These are phyloP conservation scores for Poecilia velifera DNA, from an alignment of 2,797 vertebrate species.

Conservation along the genomic window DNA sequence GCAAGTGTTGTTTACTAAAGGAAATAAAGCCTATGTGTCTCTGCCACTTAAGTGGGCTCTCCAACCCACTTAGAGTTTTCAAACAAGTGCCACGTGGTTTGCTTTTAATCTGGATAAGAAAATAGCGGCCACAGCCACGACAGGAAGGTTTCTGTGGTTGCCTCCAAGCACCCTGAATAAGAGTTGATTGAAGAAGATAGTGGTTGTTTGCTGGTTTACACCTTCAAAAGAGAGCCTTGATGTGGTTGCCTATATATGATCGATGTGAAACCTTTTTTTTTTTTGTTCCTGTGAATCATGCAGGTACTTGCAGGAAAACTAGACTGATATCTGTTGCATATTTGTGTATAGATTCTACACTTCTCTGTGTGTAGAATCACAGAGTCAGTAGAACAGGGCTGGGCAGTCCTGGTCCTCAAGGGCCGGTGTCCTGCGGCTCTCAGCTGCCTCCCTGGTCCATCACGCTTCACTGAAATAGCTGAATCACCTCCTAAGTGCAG, in stretches of 20 bases:
- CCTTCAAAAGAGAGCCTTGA: constrained; percentile 62
- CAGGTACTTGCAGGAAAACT: constrained; percentile 18
- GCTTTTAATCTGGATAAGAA: constrained; percentile 63
- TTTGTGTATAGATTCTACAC: constrained; percentile 30
- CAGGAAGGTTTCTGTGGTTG: constrained; percentile 64
- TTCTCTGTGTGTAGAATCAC: not conserved
- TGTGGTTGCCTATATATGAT: constrained; percentile 62
- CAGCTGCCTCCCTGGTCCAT: too few species aligned
- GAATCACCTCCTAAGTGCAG: too few species aligned
- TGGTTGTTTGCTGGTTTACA: constrained; percentile 48
- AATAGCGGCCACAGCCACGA: constrained; percentile 46
- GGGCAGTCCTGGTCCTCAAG: too few species aligned
- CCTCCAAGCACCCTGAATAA: constrained; percentile 66
- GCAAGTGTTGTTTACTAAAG: constrained; percentile 62
- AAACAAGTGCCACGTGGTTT: constrained; percentile 71
- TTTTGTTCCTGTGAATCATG: constrained; percentile 36
- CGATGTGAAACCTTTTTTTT: constrained; percentile 25
- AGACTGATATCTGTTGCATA: constrained; percentile 31
- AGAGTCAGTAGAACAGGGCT: too few species aligned
- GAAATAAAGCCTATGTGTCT: constrained; percentile 57
- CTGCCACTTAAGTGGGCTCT: constrained; percentile 55
- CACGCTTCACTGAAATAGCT: too few species aligned
- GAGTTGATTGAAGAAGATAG: constrained; percentile 64
- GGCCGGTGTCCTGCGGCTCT: not conserved
- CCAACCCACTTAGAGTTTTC: constrained; percentile 64